phyloP scores from a whole-genome alignment of 2,113 vertebrate genomes.

The Passer domesticus region DNA sequence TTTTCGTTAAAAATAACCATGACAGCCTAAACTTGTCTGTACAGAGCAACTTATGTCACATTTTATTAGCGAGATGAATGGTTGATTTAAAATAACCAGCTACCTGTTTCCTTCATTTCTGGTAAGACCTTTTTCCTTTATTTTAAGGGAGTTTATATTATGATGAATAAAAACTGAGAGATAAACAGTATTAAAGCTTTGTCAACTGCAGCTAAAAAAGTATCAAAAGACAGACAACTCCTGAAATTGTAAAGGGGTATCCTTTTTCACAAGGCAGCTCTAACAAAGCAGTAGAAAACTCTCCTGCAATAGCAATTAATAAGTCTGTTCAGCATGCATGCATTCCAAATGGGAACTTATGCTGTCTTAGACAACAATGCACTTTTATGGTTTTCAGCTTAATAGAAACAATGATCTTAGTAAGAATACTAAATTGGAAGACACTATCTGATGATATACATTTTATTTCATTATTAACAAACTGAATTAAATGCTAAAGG shows the following conservation, averaged over 20 bases:
- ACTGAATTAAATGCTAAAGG: conserved; percentile 27
- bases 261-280: neutral
- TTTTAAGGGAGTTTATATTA: neutral
- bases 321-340: neutral
- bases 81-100: neutral
- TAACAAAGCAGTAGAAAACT: conserved; percentile 5
- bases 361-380: conserved; percentile 32
- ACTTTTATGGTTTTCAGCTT: conserved; percentile 39
- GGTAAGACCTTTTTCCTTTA: neutral
- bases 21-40: neutral
- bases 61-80: conserved; percentile 1
- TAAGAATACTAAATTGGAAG: conserved; percentile 66
- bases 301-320: conserved; percentile 7
- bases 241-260: neutral
- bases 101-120: neutral
- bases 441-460: neutral
- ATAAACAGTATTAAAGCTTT: neutral
- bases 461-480: neutral
- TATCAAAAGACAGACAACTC: conserved; percentile 16
- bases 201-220: conserved; percentile 31
- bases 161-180: conserved; percentile 22
- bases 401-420: conserved; percentile 61
- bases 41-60: neutral
- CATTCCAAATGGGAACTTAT: conserved; percentile 42
- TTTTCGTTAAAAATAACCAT: neutral